Base-by-base conservation (phyloP, 2,113 vertebrate species). In the Rhombomys opimus region DNA sequence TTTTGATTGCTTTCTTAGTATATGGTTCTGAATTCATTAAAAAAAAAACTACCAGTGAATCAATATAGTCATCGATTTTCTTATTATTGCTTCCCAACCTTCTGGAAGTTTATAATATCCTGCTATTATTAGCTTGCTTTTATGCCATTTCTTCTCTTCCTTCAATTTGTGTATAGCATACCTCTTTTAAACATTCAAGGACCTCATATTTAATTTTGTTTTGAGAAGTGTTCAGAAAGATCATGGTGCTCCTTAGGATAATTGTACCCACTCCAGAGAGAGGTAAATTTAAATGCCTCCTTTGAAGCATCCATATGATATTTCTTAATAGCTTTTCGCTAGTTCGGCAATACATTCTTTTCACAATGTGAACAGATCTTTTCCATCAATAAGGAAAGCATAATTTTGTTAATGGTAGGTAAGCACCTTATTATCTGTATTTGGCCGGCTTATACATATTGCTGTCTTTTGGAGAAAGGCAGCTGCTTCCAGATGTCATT, bases 391-490 rank as follows among this genome's bases (percentile, higher is more conserved):
- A 97, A 97, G 50, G 54, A 96, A 97, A 96, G 95, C 41, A 68
- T 95, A 97, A 95, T 97, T 98, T 97, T 95, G 61, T 96, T 97
- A 97, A 96, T 97, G 76, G 95, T 96, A 97, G 95, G 95, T 95
- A 96, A 97, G 94, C 89, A 96, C 77, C 72, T 97, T 96, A 90
- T 97, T 95, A 96, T 96, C 87, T 90, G 61, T 95, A 92, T 73
- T 96, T 97, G 93, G 75, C 92, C 97, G 96, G 61, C 94, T 97
- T 96, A 81, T 17, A 90, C 38, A 67, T 95, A 89, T 88, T 95
- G 59, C 96, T 96, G 27, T 95, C 85, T 96, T 91, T 96, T 76
- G 52, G 76, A 92, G 76, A 91, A 97, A 96, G 97, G 96, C 92
- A 95, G 77, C 88, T 97, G 94, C 96, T 97, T 98, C 95, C 86